Evolutionary conservation across 2,797 vertebrate species (phyloP).

Genomic region (Catamblyrhynchus diadema): DNA sequence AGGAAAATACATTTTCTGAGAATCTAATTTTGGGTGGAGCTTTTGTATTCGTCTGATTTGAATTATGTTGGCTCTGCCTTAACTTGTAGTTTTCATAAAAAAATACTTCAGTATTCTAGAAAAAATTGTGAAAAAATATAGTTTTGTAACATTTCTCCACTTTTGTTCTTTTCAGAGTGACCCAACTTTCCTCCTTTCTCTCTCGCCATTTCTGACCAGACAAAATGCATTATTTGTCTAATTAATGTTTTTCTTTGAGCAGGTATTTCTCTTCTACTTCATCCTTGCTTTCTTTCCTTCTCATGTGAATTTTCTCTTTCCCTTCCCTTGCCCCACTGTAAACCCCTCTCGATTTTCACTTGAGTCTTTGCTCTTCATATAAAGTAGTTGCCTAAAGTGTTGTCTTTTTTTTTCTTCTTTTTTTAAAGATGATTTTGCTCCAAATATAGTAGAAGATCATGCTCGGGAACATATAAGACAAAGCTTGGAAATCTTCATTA

Average conservation of each 20-base stretch:
- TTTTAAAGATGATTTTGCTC: constrained; percentile 87
- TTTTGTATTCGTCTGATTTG: neutral
- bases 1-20: neutral
- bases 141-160: constrained; percentile 19
- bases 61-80: neutral
- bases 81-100: neutral
- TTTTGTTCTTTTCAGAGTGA: constrained; percentile 46
- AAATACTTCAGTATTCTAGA: neutral
- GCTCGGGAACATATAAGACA: constrained; percentile 88
- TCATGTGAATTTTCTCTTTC: neutral
- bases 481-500: constrained; percentile 88
- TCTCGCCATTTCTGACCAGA: constrained; percentile 30
- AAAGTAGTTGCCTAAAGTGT: neutral
- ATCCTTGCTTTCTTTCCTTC: constrained; percentile 12
- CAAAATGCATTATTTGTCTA: constrained; percentile 53
- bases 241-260: constrained; percentile 56
- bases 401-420: neutral
- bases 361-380: neutral
- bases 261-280: constrained; percentile 47
- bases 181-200: constrained; percentile 34
- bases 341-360: neutral
- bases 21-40: neutral
- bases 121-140: neutral
- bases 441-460: constrained; percentile 82
- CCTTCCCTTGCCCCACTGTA: neutral